Evolutionary conservation across 2,888 invertebrate genomes (phyloP).

Genomic region (Cryptus viduatorius): DNA sequence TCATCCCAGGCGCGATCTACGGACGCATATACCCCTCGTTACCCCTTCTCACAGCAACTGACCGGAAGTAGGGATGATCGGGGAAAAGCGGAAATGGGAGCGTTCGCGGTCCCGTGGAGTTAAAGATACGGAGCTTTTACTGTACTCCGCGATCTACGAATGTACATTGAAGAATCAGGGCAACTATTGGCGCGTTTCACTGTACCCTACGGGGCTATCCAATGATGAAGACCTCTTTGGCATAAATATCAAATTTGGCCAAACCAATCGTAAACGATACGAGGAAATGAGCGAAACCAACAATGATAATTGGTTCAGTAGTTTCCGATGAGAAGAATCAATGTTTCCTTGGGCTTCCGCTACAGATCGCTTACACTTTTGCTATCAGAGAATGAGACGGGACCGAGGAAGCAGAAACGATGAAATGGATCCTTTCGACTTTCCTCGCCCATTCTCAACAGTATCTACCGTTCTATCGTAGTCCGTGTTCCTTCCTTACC

Average conservation of each 20-base stretch:
- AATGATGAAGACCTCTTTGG: neutral
- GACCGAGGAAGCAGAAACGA: slow-evolving; percentile 58
- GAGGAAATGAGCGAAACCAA: slow-evolving; percentile 11
- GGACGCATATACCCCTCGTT: no score
- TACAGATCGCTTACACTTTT: slow-evolving; percentile 55
- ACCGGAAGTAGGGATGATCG: no score
- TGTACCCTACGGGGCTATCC: no score
- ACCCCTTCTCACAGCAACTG: no score
- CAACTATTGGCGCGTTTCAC: no score
- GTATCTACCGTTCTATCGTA: slow-evolving; percentile 53
- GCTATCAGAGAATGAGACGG: slow-evolving; percentile 23
- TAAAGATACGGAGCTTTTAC: no score
- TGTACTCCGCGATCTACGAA: neutral
- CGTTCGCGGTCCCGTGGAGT: no score
- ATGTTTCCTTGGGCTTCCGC: slow-evolving; percentile 36
- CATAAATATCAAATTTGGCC: neutral
- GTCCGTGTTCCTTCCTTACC: slow-evolving; percentile 15
- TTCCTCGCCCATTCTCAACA: slow-evolving; percentile 53
- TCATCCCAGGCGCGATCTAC: no score
- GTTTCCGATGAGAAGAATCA: slow-evolving; percentile 25
- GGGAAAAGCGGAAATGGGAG: no score
- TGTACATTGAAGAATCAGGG: neutral
- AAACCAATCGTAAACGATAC: neutral
- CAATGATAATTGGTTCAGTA: slow-evolving; percentile 48
- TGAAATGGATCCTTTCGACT: slow-evolving; percentile 52